Conservation (phyloP, 2,113 vertebrate genomes). For the Diphyllodes magnificus region DNA sequence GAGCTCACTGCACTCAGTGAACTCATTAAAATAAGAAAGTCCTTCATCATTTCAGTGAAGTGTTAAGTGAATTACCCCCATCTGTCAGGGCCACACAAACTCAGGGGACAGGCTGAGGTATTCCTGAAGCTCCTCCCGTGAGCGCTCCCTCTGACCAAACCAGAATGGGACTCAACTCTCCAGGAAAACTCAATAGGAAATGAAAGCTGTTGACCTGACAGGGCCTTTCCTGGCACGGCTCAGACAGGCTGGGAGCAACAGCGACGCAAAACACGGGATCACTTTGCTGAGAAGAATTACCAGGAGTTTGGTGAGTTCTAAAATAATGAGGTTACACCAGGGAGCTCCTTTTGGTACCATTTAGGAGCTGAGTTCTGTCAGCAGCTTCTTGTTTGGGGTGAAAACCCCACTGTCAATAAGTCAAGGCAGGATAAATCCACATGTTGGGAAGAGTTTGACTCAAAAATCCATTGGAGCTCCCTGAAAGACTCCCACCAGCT, state of each 20-base stretch:
- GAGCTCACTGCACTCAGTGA: neutral
- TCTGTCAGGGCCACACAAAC: neutral
- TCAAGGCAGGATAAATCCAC: neutral
- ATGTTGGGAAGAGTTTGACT: neutral
- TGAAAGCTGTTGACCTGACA: neutral
- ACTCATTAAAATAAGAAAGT: neutral
- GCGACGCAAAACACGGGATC: neutral
- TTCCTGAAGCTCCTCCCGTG: neutral
- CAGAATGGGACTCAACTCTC: neutral
- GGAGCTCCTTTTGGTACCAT: neutral
- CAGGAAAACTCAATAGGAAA: neutral
- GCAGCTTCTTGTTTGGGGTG: neutral
- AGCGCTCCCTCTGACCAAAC: neutral
- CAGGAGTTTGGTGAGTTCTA: neutral
- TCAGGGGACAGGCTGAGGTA: neutral
- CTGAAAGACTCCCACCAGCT: neutral
- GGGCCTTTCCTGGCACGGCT: neutral
- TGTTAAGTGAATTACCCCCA: neutral
- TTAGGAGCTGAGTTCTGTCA: neutral
- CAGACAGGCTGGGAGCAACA: neutral
- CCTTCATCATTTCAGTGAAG: neutral
- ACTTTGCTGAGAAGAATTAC: neutral
- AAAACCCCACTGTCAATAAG: neutral
- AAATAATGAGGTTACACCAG: neutral
- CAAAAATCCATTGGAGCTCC: neutral